A percentile compares a stretch with the other conserved stretches of the same genome.
phyloP scores from a whole-genome alignment of 2,113 vertebrate species.

The Falco punctatus region DNA sequence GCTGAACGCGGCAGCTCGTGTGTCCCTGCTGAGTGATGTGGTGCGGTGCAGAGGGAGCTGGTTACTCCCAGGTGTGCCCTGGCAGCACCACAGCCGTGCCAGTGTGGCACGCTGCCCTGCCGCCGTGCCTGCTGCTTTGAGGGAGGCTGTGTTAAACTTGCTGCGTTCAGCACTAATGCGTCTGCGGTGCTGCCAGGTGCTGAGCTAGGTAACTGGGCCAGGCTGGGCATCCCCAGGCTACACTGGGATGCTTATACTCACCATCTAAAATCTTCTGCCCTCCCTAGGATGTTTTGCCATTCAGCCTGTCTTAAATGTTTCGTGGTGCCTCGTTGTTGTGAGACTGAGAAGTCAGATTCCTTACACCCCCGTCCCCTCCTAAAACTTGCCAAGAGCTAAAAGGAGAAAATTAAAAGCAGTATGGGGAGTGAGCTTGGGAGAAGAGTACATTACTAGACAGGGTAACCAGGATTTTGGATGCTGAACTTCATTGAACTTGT shows the following conservation, averaged over 20 bases:
- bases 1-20: rapidly evolving
- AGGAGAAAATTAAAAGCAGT: background rate
- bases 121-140: background rate
- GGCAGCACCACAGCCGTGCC: background rate
- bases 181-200: constrained; percentile 16
- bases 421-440: background rate
- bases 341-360: background rate
- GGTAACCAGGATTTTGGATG: background rate
- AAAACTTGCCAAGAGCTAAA: background rate
- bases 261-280: background rate
- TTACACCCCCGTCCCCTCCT: too few species aligned
- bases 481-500: background rate
- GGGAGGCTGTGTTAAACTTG: background rate
- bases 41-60: background rate
- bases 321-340: background rate
- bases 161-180: background rate
- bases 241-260: background rate
- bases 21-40: background rate
- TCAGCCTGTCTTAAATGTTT: background rate
- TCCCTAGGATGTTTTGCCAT: background rate
- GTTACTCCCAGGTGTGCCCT: background rate
- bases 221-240: background rate
- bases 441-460: background rate
- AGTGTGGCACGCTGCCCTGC: background rate
- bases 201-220: background rate